These are phyloP conservation scores for Tyto alba DNA, from an alignment of 2,113 vertebrate species.

Conservation along the genomic window DNA sequence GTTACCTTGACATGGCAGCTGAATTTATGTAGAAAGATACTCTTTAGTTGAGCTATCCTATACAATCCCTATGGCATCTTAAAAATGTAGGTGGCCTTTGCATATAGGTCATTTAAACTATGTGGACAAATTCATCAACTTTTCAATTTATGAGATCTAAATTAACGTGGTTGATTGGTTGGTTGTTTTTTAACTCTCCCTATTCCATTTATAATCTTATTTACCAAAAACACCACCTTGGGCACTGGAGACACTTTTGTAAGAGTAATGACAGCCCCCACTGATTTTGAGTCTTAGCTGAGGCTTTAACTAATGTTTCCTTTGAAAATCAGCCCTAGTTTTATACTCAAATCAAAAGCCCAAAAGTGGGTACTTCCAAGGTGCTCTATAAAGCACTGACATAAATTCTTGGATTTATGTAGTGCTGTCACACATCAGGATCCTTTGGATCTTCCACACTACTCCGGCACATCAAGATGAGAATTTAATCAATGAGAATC, in stretches of 20 bases:
- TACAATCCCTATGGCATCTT: neutral
- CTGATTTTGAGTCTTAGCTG: neutral
- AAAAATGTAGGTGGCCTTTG: neutral
- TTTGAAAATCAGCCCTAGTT: neutral
- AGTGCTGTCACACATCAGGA: slow-evolving; percentile 4
- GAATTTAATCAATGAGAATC: slow-evolving; percentile 46
- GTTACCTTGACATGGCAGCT: neutral
- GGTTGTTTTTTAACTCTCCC: neutral
- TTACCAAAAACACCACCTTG: neutral
- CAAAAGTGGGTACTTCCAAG: neutral
- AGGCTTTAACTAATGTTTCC: neutral
- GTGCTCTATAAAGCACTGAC: neutral
- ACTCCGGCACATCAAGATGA: neutral
- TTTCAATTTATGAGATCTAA: neutral
- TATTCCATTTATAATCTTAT: neutral
- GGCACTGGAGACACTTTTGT: neutral
- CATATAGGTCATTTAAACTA: neutral
- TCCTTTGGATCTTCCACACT: slow-evolving; percentile 20
- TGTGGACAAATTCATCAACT: neutral
- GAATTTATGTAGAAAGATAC: neutral
- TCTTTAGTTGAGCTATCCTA: neutral
- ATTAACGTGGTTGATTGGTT: no score
- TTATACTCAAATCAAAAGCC: neutral
- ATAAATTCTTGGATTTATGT: slow-evolving; percentile 48
- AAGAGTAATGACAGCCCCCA: neutral